Percentiles rank a stretch among this genome's conserved stretches.
Evolutionary conservation across 2,888 invertebrate species (phyloP).

Genomic region (Synergus umbraculus): DNA sequence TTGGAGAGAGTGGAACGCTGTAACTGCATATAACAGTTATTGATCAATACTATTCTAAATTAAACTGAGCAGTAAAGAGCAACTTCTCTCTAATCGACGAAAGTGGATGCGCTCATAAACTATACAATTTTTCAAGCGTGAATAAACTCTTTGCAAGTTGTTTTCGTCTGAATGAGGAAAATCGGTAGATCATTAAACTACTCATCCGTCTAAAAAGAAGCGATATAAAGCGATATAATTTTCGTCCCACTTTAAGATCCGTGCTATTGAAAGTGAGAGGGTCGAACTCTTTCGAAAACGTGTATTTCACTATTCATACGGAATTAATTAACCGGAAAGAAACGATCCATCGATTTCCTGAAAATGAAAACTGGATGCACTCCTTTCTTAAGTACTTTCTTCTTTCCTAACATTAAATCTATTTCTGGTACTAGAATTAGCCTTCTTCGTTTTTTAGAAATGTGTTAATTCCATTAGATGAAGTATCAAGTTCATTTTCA

Average conservation of each 20-base stretch:
- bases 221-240: neutral
- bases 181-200: conserved; percentile 20
- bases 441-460: neutral
- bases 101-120: neutral
- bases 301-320: neutral
- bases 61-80: neutral
- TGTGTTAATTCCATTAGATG: neutral
- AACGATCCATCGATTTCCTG: conserved; percentile 25
- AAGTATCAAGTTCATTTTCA: neutral
- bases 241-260: neutral
- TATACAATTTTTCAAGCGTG: neutral
- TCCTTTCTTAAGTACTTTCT: neutral
- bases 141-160: neutral
- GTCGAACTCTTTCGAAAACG: neutral
- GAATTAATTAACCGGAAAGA: conserved; percentile 23
- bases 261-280: conserved; percentile 19
- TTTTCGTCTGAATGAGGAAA: neutral
- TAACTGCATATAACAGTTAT: neutral
- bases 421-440: neutral
- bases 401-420: conserved; percentile 7
- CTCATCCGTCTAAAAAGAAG: conserved; percentile 4
- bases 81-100: neutral
- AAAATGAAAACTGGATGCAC: conserved; percentile 20
- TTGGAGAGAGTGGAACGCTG: conserved; percentile 1
- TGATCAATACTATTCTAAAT: neutral